Base-by-base conservation (phyloP, 2,113 vertebrate genomes). In the Peucedramus taeniatus region DNA sequence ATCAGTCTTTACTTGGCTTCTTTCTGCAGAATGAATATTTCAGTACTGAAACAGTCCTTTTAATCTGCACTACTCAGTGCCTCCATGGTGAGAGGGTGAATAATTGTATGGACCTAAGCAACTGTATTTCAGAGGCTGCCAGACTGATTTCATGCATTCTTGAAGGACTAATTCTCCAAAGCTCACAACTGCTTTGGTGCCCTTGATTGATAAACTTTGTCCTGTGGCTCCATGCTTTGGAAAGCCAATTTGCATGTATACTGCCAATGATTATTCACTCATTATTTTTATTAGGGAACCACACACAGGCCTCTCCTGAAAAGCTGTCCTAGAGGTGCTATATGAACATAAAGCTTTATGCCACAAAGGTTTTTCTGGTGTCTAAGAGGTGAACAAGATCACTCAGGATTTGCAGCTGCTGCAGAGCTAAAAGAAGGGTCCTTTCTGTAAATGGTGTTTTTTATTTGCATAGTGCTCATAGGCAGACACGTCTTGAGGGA, bases 1-100 rank as follows among this genome's bases (percentile, higher is more conserved):
- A 95, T 84, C 71, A 95, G 57, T 53, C 24, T 91, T 69, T 57
- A 44, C 59, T 93, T 95, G 82, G 83, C 89, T 94, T 83, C 74
- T 88, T 61, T 24, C 44, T 50, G 56, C 6, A 1, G 19, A 90
- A n/a, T 26, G 54, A 85, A n/a, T 82, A 7, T 83, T 77, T 79
- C 83, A 80, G 30, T 60, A 35, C 45, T 56, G 64, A 56, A 89
- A 65, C 21, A 47, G 31, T 56, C 39, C 40, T 82, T 96, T 86
- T 63, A 49, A 83, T 85, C 91, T 61, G 20, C 12, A 37, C n/a
- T 69, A 54, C 56, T 80, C 26, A 16, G 49, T 45, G 57, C 54
- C 60, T 84, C 42, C n/a, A 4, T 4, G 4, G 35, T 22, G 56
- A 68, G 64, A 92, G 56, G 37, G 22, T 63, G 76, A 68, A 31